Base-by-base conservation (phyloP, 2,797 vertebrate species). In the Bryconaethiops microstoma region DNA sequence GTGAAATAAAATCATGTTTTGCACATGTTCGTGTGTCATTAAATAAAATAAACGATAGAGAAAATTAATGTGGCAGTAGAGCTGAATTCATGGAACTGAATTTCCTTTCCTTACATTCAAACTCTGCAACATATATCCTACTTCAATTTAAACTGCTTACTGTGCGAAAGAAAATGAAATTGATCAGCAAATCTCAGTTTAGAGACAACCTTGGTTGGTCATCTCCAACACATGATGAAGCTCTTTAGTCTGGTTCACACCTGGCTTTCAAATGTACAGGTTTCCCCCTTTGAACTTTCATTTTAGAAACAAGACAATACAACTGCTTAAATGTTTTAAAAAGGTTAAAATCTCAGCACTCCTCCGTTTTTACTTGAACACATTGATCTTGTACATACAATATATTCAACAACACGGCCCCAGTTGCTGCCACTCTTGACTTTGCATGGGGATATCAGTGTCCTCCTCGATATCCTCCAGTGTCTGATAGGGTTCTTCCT, bases 281-380 rank as follows among this genome's bases (percentile, higher is more conserved):
- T 50, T 77, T 73, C 19, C 29, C 48, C 21, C 48, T 25, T 75
- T 75, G 39, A 52, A n/a, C 62, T 64, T 42, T 42, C 52, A 55
- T 14, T 40, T 70, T 82, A 72, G 68, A 77, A 77, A 82, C 81
- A 42, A 82, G 81, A 82, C 81, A 74, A 82, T 52, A 82, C 68
- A 65, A 62, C 74, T 77, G 81, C 81, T 67, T 74, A 82, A 74
- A 78, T 68, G 48, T 79, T 72, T 70, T 69, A 79, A 69, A 80
- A 79, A 79, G 74, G 35, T 82, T 62, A 84, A 76, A 78, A 75
- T 81, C 48, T 45, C 62, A 48, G 45, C 45, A 62, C 48, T 50
- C 54, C 80, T 74, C 45, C 76, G 25, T 78, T 57, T 80, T 76
- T 71, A 63, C 29, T 40, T 80, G 70, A 76, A 77, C 69, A 82